phyloP scores from a whole-genome alignment of 2,888 invertebrate genomes.

The Trileptium ribeirensis region DNA sequence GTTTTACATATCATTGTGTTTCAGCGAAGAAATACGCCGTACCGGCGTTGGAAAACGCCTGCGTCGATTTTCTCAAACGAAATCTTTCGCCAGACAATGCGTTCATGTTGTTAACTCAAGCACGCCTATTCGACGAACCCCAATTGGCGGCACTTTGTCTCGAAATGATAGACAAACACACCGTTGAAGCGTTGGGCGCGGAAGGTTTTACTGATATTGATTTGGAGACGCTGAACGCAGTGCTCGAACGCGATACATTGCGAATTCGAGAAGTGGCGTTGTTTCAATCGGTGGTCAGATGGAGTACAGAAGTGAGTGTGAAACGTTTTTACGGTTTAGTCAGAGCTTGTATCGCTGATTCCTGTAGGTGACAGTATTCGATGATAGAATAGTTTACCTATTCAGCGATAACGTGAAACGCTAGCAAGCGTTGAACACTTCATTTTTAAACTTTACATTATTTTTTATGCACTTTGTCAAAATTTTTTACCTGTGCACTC shows the following conservation, averaged over 20 bases:
- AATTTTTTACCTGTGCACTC: too few relatives aligned
- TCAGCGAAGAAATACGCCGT: conserved; percentile 76
- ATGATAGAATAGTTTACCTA: too few relatives aligned
- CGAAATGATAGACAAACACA: conserved; percentile 74
- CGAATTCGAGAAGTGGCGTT: conserved; percentile 70
- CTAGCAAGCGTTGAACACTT: too few relatives aligned
- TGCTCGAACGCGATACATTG: conserved; percentile 70
- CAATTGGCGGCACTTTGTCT: conserved; percentile 71
- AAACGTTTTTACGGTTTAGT: too few relatives aligned
- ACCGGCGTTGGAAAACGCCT: conserved; percentile 70
- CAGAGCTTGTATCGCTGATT: too few relatives aligned
- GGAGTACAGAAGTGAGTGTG: conserved; percentile 28
- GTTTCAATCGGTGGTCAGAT: conserved; percentile 65
- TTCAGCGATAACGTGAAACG: too few relatives aligned
- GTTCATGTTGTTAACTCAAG: conserved; percentile 69
- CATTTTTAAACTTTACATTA: too few relatives aligned
- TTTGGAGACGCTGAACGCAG: conserved; percentile 67
- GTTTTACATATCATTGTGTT: conserved; percentile 23
- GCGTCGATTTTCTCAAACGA: conserved; percentile 68
- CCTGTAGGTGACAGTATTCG: too few relatives aligned
- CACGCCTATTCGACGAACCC: conserved; percentile 72
- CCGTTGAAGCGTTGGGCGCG: conserved; percentile 68
- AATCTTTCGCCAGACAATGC: conserved; percentile 75
- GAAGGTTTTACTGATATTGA: conserved; percentile 65
- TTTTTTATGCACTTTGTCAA: too few relatives aligned